Conservation (phyloP, 2,888 invertebrate genomes). For the Bellardia bayeri region DNA sequence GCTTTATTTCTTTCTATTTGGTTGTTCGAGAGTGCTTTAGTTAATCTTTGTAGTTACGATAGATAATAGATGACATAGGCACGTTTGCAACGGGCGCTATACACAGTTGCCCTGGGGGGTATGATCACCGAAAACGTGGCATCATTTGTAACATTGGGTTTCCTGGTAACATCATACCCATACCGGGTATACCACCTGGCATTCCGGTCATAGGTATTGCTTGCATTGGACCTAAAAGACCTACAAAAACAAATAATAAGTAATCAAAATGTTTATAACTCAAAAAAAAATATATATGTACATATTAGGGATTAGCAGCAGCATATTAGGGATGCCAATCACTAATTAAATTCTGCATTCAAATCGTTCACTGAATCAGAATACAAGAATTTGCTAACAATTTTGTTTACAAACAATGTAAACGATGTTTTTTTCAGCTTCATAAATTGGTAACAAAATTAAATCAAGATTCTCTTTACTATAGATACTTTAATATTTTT, state of each 20-base stretch:
- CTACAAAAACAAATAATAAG: conserved; percentile 74
- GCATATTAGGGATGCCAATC: no score
- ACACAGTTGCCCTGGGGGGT: conserved; percentile 85
- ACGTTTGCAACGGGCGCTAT: conserved; percentile 82
- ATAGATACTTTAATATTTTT: no score
- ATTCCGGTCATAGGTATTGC: conserved; percentile 81
- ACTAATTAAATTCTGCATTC: no score
- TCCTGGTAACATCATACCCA: conserved; percentile 85
- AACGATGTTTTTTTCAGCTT: no score
- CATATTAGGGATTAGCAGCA: no score
- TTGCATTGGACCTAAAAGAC: conserved; percentile 82
- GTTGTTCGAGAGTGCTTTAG: conserved; percentile 29
- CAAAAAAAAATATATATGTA: no score
- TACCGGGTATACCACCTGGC: conserved; percentile 81
- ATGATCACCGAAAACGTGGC: conserved; percentile 95
- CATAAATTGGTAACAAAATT: no score
- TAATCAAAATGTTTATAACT: neutral
- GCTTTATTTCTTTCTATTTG: neutral
- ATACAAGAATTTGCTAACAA: no score
- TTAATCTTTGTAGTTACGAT: conserved; percentile 61
- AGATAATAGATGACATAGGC: conserved; percentile 80
- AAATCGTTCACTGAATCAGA: no score
- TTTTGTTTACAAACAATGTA: no score
- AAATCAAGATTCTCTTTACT: no score
- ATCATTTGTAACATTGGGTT: conserved; percentile 87